Evolutionary conservation across 2,888 invertebrate species (phyloP), one percentile per base, ranked within the genome.

Genomic region (Cepaea hortensis): DNA sequence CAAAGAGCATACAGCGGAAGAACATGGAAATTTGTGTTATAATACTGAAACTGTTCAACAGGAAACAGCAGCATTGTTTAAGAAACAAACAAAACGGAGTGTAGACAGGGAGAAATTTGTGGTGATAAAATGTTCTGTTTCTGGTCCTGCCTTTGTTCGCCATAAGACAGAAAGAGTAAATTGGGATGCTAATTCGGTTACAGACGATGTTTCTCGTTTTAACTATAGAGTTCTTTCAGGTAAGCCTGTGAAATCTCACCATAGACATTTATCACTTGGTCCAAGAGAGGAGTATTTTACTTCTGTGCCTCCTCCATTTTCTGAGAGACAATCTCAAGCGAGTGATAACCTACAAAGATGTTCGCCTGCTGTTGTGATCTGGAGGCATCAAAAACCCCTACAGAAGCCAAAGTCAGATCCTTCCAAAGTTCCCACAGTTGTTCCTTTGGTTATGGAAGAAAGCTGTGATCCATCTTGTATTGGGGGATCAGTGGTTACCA

Each of bases 331-430:
- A 15, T 15, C 79, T 13, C 15, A 20, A 35, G 35, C 1, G 3
- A 15, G 23, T 13, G 62, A 62, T 79, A 4, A 61, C 3, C 35
- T 4, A 62, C 61, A 55, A 7, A 23, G 23, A 18, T 15, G 35
- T 35, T 46, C 50, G 11, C 46, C 72, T 75, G 73, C 81, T 35
- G 68, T 84, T 20, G 87, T 87, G 13, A 46, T 35, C 11, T 35
- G 81, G 15, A 15, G 76, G n/a, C 23, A 13, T 48, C 77, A 46
- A 20, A 87, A 75, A 80, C 76, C 87, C n/a, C 55, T 84, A 23
- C 62, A 84, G 61, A 84, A 55, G 35, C 87, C 87, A 3, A 75
- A 55, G n/a, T 72, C 62, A 46, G 87, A 87, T 50, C 87, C 87
- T 48, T 73, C 84, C 1, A 87, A 81, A 55, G 87, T 81, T 0